Percentiles rank a stretch among this genome's conserved stretches.
Conservation (phyloP, 53 echinoderm and acorn worm species). For the Glandiceps talaboti region DNA sequence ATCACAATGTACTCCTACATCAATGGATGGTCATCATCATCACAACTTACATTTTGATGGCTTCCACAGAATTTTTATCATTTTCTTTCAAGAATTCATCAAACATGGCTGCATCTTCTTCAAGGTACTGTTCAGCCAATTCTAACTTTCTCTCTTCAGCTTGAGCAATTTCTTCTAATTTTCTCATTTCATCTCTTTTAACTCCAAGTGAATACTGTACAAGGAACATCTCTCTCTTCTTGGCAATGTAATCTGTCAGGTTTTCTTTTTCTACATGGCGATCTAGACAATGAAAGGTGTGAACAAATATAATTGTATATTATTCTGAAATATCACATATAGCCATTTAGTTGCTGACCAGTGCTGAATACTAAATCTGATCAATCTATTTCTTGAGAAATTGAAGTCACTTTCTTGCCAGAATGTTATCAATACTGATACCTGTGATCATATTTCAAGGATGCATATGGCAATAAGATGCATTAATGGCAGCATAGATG, state of each 20-base stretch:
- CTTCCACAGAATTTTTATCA: slow-evolving; percentile 99
- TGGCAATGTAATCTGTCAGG: slow-evolving; percentile 96
- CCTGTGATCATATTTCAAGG: too few species aligned
- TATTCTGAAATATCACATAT: too few species aligned
- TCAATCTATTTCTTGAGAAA: too few species aligned
- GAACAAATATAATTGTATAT: too few species aligned
- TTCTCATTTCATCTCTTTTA: slow-evolving; percentile 96
- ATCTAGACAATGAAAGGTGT: slow-evolving; percentile 26
- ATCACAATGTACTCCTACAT: too few species aligned
- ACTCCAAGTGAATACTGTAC: slow-evolving; percentile 98
- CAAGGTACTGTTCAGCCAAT: slow-evolving; percentile 92
- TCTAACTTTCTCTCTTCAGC: slow-evolving; percentile 96
- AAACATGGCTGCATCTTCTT: slow-evolving; percentile 99
- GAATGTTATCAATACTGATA: too few species aligned
- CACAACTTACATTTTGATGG: slow-evolving; percentile 76
- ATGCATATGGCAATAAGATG: too few species aligned
- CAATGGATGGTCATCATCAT: too few species aligned
- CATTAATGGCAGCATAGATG: too few species aligned
- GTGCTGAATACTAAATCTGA: too few species aligned
- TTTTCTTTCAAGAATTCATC: slow-evolving; percentile 99
- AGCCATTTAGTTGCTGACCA: too few species aligned
- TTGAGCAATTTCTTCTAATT: slow-evolving; percentile 95
- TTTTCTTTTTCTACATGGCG: slow-evolving; percentile 97
- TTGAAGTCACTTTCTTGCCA: too few species aligned
- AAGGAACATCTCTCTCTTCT: slow-evolving; percentile 97